Conservation (phyloP, 2,888 invertebrate species). For the Andrena marginata region DNA sequence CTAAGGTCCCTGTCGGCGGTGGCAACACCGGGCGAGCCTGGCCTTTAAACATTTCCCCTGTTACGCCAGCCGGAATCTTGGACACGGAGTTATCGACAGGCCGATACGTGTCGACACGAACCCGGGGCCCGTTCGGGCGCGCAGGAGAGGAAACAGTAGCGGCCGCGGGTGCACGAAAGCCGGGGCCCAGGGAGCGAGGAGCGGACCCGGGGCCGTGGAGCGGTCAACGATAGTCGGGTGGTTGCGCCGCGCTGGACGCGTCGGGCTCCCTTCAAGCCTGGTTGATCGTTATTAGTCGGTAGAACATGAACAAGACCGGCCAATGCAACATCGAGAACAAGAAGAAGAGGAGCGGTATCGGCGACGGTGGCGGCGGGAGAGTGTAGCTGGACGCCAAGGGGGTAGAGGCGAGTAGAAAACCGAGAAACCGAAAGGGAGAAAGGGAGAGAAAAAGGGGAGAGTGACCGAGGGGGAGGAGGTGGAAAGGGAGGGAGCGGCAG, state of each 20-base stretch:
- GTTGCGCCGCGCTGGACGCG: slow-evolving; percentile 52
- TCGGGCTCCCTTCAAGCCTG: slow-evolving; percentile 64
- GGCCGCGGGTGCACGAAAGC: slow-evolving; percentile 8
- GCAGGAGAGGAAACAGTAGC: slow-evolving; percentile 47
- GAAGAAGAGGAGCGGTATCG: slow-evolving; percentile 11
- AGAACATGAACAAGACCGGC: slow-evolving; percentile 54
- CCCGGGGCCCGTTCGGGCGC: slow-evolving; percentile 1
- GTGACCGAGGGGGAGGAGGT: slow-evolving; percentile 10
- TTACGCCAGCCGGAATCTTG: slow-evolving; percentile 52
- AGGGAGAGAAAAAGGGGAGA: slow-evolving; percentile 13
- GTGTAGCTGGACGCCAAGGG: slow-evolving; percentile 48
- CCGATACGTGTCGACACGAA: slow-evolving; percentile 61
- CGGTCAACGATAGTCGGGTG: slow-evolving; percentile 63
- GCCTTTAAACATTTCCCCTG: slow-evolving; percentile 59
- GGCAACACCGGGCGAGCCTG: slow-evolving; percentile 47
- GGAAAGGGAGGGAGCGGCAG: not conserved
- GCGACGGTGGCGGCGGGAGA: not conserved
- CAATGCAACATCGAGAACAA: slow-evolving; percentile 18
- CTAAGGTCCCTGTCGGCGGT: slow-evolving; percentile 36
- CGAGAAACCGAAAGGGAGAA: slow-evolving; percentile 36
- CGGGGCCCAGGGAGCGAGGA: slow-evolving; percentile 2
- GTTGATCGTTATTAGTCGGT: slow-evolving; percentile 72
- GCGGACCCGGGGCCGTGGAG: slow-evolving; percentile 19
- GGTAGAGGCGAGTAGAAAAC: slow-evolving; percentile 44
- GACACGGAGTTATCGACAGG: slow-evolving; percentile 57